Evolutionary conservation across 37 sponge, comb jelly and placozoan genomes (phyloP).

Genomic region (Amphimedon queenslandica): DNA sequence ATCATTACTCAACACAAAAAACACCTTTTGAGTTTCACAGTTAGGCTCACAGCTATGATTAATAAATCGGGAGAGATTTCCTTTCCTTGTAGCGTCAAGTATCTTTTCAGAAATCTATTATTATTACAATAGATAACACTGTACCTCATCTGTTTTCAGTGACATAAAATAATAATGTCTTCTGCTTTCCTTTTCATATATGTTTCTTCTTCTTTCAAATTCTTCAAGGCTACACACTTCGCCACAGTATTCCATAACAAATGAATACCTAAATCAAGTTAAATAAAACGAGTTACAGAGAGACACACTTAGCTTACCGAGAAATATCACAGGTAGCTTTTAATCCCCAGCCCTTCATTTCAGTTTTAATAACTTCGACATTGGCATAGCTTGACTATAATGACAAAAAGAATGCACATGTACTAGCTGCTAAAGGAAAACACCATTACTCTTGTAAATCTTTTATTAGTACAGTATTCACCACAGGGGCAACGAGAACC

Average conservation of each 20-base stretch:
- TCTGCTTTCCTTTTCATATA: constrained; percentile 71
- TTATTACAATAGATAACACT: background rate
- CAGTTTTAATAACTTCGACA: constrained; percentile 87
- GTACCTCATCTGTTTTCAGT: constrained; percentile 83
- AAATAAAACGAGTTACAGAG: too few species aligned
- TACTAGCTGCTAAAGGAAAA: background rate
- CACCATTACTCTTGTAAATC: constrained; percentile 86
- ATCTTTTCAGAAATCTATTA: constrained; percentile 44
- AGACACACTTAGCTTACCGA: constrained; percentile 28
- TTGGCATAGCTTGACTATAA: constrained; percentile 67
- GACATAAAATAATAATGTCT: constrained; percentile 99
- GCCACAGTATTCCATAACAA: constrained; percentile 98
- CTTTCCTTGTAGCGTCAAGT: constrained; percentile 91
- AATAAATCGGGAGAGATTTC: constrained; percentile 91
- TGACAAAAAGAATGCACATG: background rate
- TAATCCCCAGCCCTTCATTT: constrained; percentile 94
- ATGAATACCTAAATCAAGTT: constrained; percentile 48
- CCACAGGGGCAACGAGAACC: constrained; percentile 88
- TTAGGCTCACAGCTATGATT: constrained; percentile 99
- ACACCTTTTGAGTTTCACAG: constrained; percentile 98
- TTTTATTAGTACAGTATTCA: constrained; percentile 85
- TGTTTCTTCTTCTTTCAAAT: constrained; percentile 77
- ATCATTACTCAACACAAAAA: background rate
- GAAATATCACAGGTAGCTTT: constrained; percentile 50
- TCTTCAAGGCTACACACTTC: constrained; percentile 85